Conservation (phyloP, 1,140 invertebrate genomes). For the Microplitis demolitor region DNA sequence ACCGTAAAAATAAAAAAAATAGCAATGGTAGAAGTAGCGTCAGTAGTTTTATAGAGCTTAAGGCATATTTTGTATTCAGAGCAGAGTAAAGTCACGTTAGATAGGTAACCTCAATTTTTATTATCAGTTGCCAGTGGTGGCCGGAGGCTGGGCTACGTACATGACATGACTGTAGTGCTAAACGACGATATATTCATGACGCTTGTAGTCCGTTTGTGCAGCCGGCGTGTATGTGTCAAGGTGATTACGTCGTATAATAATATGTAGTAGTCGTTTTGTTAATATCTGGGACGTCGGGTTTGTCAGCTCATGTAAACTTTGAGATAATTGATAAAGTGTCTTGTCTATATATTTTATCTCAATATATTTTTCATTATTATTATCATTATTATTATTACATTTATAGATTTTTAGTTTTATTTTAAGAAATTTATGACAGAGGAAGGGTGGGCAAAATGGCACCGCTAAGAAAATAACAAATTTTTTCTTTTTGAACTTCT, state of each 20-base stretch:
- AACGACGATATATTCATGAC: constrained; percentile 2
- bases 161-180: background rate
- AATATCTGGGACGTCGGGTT: constrained; percentile 9
- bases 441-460: too few relatives aligned
- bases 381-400: too few relatives aligned
- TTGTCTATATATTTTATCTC: too few relatives aligned
- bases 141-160: constrained; percentile 7
- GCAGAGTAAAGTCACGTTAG: constrained; percentile 1
- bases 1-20: too few relatives aligned
- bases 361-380: too few relatives aligned
- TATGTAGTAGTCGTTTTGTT: background rate
- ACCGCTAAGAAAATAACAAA: too few relatives aligned
- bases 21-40: too few relatives aligned
- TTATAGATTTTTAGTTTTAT: too few relatives aligned
- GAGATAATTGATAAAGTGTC: constrained; percentile 1
- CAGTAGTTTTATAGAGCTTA: background rate
- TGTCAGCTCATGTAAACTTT: constrained; percentile 8
- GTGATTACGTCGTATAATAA: constrained; percentile 7
- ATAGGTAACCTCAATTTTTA: constrained; percentile 21
- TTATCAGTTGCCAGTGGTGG: constrained; percentile 9
- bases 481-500: too few relatives aligned
- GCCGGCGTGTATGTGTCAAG: constrained; percentile 17
- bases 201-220: constrained; percentile 15
- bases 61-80: constrained; percentile 10
- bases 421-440: too few relatives aligned